Percentiles rank a stretch among this genome's conserved stretches.
Evolutionary conservation across 2,113 vertebrate species (phyloP).

Genomic region (Antidorcas marsupialis): DNA sequence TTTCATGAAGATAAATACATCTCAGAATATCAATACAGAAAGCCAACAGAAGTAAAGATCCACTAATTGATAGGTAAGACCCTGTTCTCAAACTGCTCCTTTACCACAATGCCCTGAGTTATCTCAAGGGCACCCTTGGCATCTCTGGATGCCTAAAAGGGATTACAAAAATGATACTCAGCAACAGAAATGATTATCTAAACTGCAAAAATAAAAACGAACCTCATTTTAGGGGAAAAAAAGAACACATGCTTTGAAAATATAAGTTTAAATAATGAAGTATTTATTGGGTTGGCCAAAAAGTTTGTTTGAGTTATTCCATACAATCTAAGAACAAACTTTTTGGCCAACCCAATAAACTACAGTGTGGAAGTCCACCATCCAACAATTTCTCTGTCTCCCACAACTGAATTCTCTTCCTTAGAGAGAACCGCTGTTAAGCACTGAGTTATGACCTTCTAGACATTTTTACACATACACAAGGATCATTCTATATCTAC

Average conservation of each 20-base stretch:
- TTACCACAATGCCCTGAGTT: neutral
- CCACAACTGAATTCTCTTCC: neutral
- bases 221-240: neutral
- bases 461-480: neutral
- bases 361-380: neutral
- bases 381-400: neutral
- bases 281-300: neutral
- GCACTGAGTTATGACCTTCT: neutral
- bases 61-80: neutral
- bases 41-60: neutral
- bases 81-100: neutral
- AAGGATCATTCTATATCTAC: neutral
- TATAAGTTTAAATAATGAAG: neutral
- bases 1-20: neutral
- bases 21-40: neutral
- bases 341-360: neutral
- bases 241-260: neutral
- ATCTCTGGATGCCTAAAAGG: neutral
- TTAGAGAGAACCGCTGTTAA: neutral
- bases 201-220: neutral
- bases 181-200: neutral
- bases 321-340: neutral
- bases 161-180: neutral
- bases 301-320: neutral
- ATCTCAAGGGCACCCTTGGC: neutral